These are phyloP conservation scores for Typhlomys cinereus DNA, from an alignment of 2,113 vertebrate genomes.

Conservation along the genomic window DNA sequence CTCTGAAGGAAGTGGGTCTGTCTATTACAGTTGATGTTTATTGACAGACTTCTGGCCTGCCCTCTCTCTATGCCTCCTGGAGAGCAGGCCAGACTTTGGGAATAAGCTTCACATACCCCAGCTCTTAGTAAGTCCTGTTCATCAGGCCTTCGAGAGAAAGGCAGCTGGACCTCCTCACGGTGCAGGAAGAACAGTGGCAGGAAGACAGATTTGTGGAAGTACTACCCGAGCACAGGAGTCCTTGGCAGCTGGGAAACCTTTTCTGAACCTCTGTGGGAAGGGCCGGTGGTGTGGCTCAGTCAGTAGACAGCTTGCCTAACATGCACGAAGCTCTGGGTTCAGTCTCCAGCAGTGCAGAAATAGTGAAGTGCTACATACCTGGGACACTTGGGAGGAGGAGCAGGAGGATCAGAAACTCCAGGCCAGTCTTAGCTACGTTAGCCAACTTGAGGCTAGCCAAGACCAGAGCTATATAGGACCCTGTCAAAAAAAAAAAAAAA, in stretches of 20 bases:
- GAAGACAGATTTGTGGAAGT: not conserved
- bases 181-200: not conserved
- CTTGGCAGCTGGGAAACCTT: not conserved
- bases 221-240: not conserved
- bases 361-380: no score
- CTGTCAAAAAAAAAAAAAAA: no score
- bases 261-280: not conserved
- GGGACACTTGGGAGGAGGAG: no score
- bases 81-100: not conserved
- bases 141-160: not conserved
- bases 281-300: no score
- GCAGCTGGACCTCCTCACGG: not conserved
- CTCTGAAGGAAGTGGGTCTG: slow-evolving; percentile 61
- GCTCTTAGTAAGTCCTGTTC: not conserved
- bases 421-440: no score
- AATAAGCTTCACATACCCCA: not conserved
- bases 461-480: no score
- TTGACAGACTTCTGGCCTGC: slow-evolving; percentile 32
- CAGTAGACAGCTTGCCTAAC: no score
- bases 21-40: slow-evolving; percentile 57
- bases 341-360: no score
- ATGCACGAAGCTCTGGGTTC: no score
- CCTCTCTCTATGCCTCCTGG: not conserved
- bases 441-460: no score
- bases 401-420: no score